Evolutionary conservation across 2,113 vertebrate species (phyloP), one percentile per base, ranked within the genome.

Genomic region (Otis tarda): DNA sequence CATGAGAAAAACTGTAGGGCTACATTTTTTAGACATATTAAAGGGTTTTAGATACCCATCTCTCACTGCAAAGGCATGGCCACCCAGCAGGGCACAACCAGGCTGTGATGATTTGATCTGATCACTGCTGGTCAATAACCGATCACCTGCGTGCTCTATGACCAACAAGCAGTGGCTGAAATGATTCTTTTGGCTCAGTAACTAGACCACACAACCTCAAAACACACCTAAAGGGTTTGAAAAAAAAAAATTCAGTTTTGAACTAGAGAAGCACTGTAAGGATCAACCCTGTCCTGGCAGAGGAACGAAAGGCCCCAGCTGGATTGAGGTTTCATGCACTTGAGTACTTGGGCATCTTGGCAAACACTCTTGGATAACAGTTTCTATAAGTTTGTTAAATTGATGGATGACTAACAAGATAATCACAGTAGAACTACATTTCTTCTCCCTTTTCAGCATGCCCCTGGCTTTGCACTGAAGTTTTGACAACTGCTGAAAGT

Each of bases 1-100:
- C 92, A 94, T 90, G 57, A 92, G 73, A 94, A 96, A 95, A 93
- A 92, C 83, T 45, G 21, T 18, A 71, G 33, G 64, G 68, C 43
- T 59, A 25, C 14, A 4, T 47, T 53, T 11, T 35, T 16, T 13
- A 49, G 31, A 76, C 33, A 8, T 19, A 76, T 80, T 61, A 71
- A 83, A 60, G 47, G 35, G 20, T 0, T 89, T 95, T 78, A 39
- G 22, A 57, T 27, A n/a, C 45, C 53, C 65, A 61, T 33, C 22
- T 89, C 86, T 41, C 53, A 57, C 39, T 10, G 21, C 0, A 0
- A 59, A 83, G 83, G 18, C 64, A 70, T 0, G 0, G 52, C 47
- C 91, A 89, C 83, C 12, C 69, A 39, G 88, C 49, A 80, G 57
- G 85, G 31, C 6, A 1, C 16, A 20, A 21, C 31, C 60, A 64